Base-by-base conservation (phyloP, 1,140 invertebrate species). In the Drosophila oshimai region DNA sequence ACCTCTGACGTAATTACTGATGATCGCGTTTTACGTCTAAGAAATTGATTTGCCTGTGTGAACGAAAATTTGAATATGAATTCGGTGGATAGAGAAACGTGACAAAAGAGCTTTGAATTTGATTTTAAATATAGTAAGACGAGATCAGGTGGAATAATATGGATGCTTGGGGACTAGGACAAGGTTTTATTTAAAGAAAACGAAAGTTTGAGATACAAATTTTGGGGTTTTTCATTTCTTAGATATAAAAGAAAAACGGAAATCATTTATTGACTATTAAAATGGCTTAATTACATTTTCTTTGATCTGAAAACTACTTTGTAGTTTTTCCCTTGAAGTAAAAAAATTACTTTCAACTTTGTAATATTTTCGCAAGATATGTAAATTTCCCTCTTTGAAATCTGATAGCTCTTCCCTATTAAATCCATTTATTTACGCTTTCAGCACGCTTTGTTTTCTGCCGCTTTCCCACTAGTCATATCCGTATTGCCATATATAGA, bases 1-100 rank as follows among this genome's bases (percentile, higher is more conserved):
- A 71, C 31, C 68, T 79, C 80, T 84, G 81, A 84, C 76, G 81
- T 86, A 84, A 84, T 84, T 75, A 36, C 31, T 50, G 34, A 47
- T 77, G 67, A 70, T 70, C 67, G 65, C 65, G 61, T 54, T 67
- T 54, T 22, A 55, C 34, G 42, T 33, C 42, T 29, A 55, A 62
- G 37, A 71, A 73, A 57, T 74, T 78, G 33, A 80, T 64, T 74
- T 80, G 46, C 42, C 18, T 70, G 24, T 39, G 45, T 55, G 22
- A 49, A 49, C 22, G 6, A 44, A 44, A 58, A 69, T 47, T 69
- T 46, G n/a, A 39, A 53, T 53, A 46, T 67, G 41, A 29, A 50
- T 45, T 45, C 31, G 17, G 17, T 13, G 18, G 37, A 62, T 39
- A 53, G 24, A 26, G 26, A 58, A 70, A 79, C 76, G 70, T 79